phyloP scores from a whole-genome alignment of 2,888 invertebrate genomes.

The Hermodice carunculata region DNA sequence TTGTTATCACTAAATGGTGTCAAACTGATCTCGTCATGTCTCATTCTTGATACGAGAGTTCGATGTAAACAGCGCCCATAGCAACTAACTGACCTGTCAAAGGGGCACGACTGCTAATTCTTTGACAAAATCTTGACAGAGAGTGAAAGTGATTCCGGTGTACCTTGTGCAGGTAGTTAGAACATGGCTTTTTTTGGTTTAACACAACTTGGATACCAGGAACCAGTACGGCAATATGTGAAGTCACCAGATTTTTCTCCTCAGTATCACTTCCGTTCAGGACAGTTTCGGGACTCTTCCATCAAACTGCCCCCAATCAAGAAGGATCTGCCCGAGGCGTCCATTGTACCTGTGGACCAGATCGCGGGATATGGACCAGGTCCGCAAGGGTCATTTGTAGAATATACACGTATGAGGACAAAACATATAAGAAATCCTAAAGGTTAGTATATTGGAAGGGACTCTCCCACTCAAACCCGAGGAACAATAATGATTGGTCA shows the following conservation, averaged over 20 bases:
- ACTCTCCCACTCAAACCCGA: no score
- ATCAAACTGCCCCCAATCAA: conserved; percentile 54
- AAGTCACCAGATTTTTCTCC: conserved; percentile 48
- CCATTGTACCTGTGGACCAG: conserved; percentile 60
- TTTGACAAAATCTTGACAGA: no score
- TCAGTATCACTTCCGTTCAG: conserved; percentile 35
- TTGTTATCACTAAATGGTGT: no score
- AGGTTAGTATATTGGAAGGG: no score
- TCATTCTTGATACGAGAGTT: no score
- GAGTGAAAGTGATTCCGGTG: no score
- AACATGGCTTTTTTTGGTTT: conserved; percentile 68
- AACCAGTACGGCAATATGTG: conserved; percentile 59
- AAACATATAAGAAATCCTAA: conserved; percentile 61
- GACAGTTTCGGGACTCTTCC: conserved; percentile 37
- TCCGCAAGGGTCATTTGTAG: conserved; percentile 58
- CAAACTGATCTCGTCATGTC: no score
- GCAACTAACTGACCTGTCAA: no score
- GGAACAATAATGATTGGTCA: no score
- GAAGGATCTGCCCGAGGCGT: conserved; percentile 42
- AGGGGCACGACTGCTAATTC: no score
- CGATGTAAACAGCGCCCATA: no score
- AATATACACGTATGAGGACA: conserved; percentile 58
- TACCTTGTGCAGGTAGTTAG: no score
- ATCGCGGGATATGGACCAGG: conserved; percentile 61
- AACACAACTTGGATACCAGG: conserved; percentile 66